phyloP scores from a whole-genome alignment of 92 coral and sea anemone genomes.

The Epizoanthus ramosus region DNA sequence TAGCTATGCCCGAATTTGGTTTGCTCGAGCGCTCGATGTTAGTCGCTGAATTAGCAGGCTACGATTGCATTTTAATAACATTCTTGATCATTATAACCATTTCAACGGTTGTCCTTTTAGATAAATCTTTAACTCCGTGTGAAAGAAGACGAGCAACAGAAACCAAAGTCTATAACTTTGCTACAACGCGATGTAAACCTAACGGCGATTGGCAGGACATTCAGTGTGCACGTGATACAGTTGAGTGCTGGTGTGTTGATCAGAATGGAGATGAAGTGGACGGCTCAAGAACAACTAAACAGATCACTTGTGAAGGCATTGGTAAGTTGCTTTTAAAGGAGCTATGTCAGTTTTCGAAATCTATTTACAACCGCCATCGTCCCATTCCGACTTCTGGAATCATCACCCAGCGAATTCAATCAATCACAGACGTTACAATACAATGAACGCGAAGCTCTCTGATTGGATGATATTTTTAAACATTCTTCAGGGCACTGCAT shows the following conservation, averaged over 20 bases:
- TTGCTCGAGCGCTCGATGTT: too few species aligned
- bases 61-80: too few species aligned
- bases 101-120: neutral
- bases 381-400: too few species aligned
- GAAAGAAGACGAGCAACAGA: neutral
- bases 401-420: too few species aligned
- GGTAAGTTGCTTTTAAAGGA: neutral
- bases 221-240: conserved; percentile 71
- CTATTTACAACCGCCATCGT: too few species aligned
- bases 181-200: conserved; percentile 66
- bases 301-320: conserved; percentile 52
- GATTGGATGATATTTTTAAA: too few species aligned
- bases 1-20: too few species aligned
- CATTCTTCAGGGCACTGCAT: too few species aligned
- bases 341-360: neutral
- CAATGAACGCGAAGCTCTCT: too few species aligned
- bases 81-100: too few species aligned
- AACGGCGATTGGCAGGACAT: conserved; percentile 89
- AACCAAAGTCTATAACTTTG: neutral
- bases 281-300: conserved; percentile 58
- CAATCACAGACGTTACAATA: too few species aligned
- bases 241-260: conserved; percentile 87
- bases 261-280: conserved; percentile 61
- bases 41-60: too few species aligned
- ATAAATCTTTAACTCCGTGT: conserved; percentile 5